Base-by-base conservation (phyloP, 2,797 vertebrate genomes). In the Etheostoma nigrum region DNA sequence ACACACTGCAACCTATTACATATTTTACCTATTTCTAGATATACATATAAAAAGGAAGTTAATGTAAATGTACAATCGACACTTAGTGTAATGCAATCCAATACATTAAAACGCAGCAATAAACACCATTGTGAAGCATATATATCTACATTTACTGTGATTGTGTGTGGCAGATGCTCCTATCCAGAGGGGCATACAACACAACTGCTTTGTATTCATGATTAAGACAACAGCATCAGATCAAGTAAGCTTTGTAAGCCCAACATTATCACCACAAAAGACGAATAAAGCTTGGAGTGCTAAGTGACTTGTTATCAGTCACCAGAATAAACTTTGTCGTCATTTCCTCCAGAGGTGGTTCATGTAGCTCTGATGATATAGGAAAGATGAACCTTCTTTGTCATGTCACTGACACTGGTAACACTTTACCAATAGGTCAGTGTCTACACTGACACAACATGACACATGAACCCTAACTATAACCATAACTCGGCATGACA, bases 181-280 rank as follows among this genome's bases (percentile, higher is more conserved):
- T 75, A 81, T 76, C 83, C 77, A 71, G 75, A 81, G 79, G 83
- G 85, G 61, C 58, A 11, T 40, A 40, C 82, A 67, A 74, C 74
- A 64, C 81, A 70, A 63, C 73, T 86, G 87, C 83, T 91, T 78
- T 87, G 81, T 86, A 81, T 91, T 85, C 84, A 79, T 72, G 74
- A 89, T 88, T 79, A 81, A 79, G 55, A 65, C 59, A 73, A 67
- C 82, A 45, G 58, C 72, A 40, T 66, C 72, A 57, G 57, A 84
- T 84, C 67, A 77, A 78, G 55, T 44, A 47, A 23, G 30, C 44
- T 9, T 21, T 63, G 40, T 59, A n/a, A 79, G 58, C 16, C 51
- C 66, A 40, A 53, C 54, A 33, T 60, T 61, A 68, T 54, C 66
- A 25, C 57, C 70, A 57, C 47, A 49, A 59, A 25, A 49, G 68